These are phyloP conservation scores for Drosophila melanica DNA, from an alignment of 1,140 invertebrate genomes.

Conservation along the genomic window DNA sequence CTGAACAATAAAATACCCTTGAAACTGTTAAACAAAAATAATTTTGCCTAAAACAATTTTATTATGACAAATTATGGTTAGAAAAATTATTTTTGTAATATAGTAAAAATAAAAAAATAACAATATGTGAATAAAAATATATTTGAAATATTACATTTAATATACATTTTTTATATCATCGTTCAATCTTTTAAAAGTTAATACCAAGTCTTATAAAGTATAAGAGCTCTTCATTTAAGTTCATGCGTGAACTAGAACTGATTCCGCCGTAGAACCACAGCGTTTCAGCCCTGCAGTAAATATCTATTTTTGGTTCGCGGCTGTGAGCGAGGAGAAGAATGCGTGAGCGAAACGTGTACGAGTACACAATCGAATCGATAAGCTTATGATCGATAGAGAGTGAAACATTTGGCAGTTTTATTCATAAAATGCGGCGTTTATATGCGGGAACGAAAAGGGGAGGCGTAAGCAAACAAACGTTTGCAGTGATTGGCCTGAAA, in stretches of 20 bases:
- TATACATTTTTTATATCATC: no score
- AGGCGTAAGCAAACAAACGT: slow-evolving; percentile 39
- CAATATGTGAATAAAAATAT: no score
- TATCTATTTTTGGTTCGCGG: slow-evolving; percentile 24
- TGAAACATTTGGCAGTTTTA: slow-evolving; percentile 35
- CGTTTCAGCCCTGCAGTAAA: slow-evolving; percentile 20
- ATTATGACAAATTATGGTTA: no score
- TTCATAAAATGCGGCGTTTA: slow-evolving; percentile 42
- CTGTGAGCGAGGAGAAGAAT: slow-evolving; percentile 1
- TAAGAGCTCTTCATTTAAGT: no score
- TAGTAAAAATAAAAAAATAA: no score
- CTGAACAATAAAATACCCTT: neutral
- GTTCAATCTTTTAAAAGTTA: no score
- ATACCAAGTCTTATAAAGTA: no score
- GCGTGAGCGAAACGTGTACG: slow-evolving; percentile 22
- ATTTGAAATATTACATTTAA: no score
- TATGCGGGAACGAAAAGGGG: neutral
- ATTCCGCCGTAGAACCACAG: slow-evolving; percentile 5
- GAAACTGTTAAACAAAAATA: neutral
- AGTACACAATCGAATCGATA: slow-evolving; percentile 31
- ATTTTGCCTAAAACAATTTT: no score
- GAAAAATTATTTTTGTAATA: no score
- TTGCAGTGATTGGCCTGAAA: slow-evolving; percentile 42
- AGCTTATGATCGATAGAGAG: slow-evolving; percentile 42
- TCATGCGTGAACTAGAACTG: neutral